Evolutionary conservation across 2,888 invertebrate genomes (phyloP), one percentile per base, ranked within the genome.

Genomic region (Actias luna): DNA sequence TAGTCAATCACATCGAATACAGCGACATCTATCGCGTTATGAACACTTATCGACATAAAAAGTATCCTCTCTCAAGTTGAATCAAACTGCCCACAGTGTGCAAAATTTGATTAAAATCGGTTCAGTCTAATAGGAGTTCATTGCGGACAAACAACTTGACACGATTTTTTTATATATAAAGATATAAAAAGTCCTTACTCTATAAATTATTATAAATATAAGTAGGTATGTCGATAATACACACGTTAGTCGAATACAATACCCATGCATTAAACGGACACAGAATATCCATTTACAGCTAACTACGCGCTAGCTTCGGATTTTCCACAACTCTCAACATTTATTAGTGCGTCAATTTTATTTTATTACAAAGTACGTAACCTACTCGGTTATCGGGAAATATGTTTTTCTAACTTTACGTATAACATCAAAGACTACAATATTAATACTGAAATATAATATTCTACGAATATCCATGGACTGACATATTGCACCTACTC

Each of bases 241-340:
- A 12, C 25, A 50, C 46, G 46, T n/a, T 0, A 57, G 55, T 61
- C 29, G 39, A 39, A 59, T 61, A 72, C 71, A 73, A 66, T 69
- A 64, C 61, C 64, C 67, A 42, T 63, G 63, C 77, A 73, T 75
- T 77, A 76, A 60, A 64, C 59, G 64, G 69, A 76, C 75, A 78
- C 39, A 67, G 66, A 67, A 76, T 55, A 64, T 76, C 73, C 73
- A 78, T 78, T 78, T 73, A 65, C 52, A 61, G 46, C 39, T 59
- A 68, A 69, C 59, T 67, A 60, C 35, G 59, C 61, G 59, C 61
- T 65, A 67, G 42, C n/a, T 14, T n/a, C 31, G 42, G 33, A 29
- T 25, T 57, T 58, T 33, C 58, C 46, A 60, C 22, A 55, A 29
- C 55, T 29, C 29, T 16, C 55, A 29, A 29, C 55, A 16, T n/a